These are phyloP conservation scores for Labroides dimidiatus DNA, from an alignment of 2,797 vertebrate genomes.

Conservation along the genomic window DNA sequence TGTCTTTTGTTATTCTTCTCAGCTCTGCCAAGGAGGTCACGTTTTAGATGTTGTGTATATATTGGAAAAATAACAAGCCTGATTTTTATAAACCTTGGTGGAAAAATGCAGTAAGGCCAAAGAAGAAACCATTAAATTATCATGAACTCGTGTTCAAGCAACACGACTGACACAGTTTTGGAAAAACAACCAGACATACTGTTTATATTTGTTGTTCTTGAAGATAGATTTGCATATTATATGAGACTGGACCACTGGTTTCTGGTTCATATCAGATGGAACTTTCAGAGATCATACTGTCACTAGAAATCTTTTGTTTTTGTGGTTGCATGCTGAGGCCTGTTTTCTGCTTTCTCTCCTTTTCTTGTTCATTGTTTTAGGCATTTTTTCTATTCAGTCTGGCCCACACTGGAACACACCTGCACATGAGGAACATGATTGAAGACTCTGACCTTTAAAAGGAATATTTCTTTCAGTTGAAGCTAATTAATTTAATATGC, in stretches of 20 bases:
- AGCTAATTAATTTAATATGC: constrained; percentile 11
- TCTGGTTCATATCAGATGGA: constrained; percentile 21
- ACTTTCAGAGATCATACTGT: constrained; percentile 5
- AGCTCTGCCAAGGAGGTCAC: neutral
- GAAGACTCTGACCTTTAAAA: constrained; percentile 23
- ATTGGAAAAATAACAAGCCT: neutral
- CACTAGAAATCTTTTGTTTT: constrained; percentile 4
- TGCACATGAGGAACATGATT: constrained; percentile 24
- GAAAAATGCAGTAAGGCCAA: neutral
- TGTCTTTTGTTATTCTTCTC: constrained; percentile 15
- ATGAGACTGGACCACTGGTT: neutral
- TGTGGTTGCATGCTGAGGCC: neutral
- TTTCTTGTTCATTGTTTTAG: constrained; percentile 5
- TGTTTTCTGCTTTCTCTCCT: constrained; percentile 14
- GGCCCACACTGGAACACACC: constrained; percentile 22
- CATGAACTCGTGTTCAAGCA: neutral
- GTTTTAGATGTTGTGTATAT: neutral
- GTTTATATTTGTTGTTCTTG: neutral
- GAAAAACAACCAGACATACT: neutral
- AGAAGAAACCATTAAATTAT: neutral
- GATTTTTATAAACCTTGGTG: neutral
- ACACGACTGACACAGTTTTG: no score
- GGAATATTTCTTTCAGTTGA: constrained; percentile 12
- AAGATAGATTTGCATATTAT: neutral
- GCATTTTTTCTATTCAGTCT: constrained; percentile 7